Base-by-base conservation (phyloP, 2,113 vertebrate genomes). In the Zootoca vivipara region DNA sequence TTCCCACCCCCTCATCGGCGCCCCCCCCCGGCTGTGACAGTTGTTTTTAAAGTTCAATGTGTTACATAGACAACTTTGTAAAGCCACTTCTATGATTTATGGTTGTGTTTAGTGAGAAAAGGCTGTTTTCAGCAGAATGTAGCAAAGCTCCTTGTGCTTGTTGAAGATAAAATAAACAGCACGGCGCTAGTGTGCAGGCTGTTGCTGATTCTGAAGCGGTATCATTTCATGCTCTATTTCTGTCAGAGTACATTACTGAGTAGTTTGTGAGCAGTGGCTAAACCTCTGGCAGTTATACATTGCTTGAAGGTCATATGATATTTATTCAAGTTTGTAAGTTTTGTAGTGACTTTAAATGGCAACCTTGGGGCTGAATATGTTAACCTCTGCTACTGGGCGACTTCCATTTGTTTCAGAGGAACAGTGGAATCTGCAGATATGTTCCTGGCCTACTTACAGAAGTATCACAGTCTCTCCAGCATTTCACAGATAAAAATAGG, bases 161-260 rank as follows among this genome's bases (percentile, higher is more conserved):
- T 87, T 18, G 0, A 85, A 91, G 89, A 28, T 42, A 73, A 46
- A 78, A 69, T 30, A 84, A 70, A 84, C 64, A 67, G 81, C 86
- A 72, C 0, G 3, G 1, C 90, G 89, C 75, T 2, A 82, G 91
- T 75, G 40, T 89, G 75, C 92, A 95, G 91, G 91, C 90, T 82
- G 35, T 70, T 56, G 62, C 75, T 79, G 35, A 91, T 92, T 86
- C 89, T 89, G 78, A 89, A 94, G 64, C n/a, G 69, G 10, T 82
- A 73, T 75, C 0, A 0, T 89, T 94, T 86, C 40, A 89, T 35
- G 90, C 90, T 90, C 18, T 89, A 82, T 75, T 94, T 92, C 89
- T 93, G 77, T 90, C 90, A 91, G 88, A 88, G 46, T 7, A 65
- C 56, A 13, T 85, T 87, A 89, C 85, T 83, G 88, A 86, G 65